phyloP scores from a whole-genome alignment of 2,888 invertebrate species.

The Caenorhabditis sinica region DNA sequence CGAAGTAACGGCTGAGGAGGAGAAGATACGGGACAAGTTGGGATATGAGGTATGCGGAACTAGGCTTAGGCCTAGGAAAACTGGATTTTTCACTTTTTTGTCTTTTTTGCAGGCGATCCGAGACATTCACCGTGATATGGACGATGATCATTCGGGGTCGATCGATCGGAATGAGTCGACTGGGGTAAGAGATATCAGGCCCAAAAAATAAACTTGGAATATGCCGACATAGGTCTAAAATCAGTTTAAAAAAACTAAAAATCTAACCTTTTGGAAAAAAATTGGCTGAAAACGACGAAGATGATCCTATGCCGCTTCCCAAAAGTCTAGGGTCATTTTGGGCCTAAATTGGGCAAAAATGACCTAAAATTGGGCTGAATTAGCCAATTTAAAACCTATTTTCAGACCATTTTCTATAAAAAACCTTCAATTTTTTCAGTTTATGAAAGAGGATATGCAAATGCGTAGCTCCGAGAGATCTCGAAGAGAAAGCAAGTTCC shows the following conservation, averaged over 20 bases:
- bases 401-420: no score
- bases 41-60: conserved; percentile 88
- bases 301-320: no score
- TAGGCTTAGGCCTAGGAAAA: background rate
- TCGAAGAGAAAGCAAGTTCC: conserved; percentile 94
- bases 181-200: conserved; percentile 88
- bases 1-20: conserved; percentile 82
- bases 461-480: conserved; percentile 91
- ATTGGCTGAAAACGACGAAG: no score
- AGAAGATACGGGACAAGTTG: conserved; percentile 87
- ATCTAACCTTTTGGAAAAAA: no score
- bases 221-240: no score
- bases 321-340: no score
- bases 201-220: background rate
- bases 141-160: conserved; percentile 98
- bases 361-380: no score
- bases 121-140: conserved; percentile 93
- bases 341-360: no score
- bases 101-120: conserved; percentile 89
- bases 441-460: conserved; percentile 90
- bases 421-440: conserved; percentile 49
- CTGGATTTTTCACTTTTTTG: no score
- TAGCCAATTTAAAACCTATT: no score
- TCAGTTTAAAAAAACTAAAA: no score
- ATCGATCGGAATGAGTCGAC: conserved; percentile 97